phyloP scores from a whole-genome alignment of 2,888 invertebrate genomes.

The Sphaerophoria taeniata region DNA sequence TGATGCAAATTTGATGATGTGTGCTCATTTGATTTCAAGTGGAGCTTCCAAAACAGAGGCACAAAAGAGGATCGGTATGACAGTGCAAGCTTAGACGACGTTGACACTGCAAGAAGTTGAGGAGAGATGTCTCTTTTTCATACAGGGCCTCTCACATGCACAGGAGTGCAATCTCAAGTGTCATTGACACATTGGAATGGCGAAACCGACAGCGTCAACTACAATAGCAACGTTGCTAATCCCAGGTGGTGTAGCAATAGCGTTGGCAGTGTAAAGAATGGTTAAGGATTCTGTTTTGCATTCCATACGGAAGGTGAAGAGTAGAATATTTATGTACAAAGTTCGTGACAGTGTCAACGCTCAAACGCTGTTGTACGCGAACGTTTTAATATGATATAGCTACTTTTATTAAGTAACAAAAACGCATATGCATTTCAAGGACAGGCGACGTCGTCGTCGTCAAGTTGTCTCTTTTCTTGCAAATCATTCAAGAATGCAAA shows the following conservation, averaged over 20 bases:
- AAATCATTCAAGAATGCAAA: constrained; percentile 29
- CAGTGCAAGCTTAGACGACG: constrained; percentile 51
- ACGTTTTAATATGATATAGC: constrained; percentile 18
- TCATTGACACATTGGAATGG: constrained; percentile 70
- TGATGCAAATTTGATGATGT: constrained; percentile 73
- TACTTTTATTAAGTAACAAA: constrained; percentile 49
- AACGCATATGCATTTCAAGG: constrained; percentile 61
- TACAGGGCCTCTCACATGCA: constrained; percentile 32
- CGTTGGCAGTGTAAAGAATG: constrained; percentile 46
- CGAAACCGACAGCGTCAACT: constrained; percentile 28
- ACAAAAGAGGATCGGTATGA: constrained; percentile 55
- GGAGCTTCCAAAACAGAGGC: constrained; percentile 53
- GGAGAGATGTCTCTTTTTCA: constrained; percentile 59
- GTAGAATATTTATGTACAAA: constrained; percentile 56
- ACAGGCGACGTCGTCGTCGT: constrained; percentile 53
- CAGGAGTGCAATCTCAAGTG: constrained; percentile 67
- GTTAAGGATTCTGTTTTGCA: constrained; percentile 57
- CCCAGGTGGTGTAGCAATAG: constrained; percentile 38
- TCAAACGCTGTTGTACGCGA: constrained; percentile 21
- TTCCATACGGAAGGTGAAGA: constrained; percentile 59
- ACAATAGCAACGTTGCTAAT: constrained; percentile 41
- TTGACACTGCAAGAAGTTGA: constrained; percentile 41
- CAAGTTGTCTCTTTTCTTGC: constrained; percentile 40
- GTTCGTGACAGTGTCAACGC: constrained; percentile 64
- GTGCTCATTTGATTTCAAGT: constrained; percentile 69